Evolutionary conservation across 2,888 invertebrate species (phyloP), one percentile per base, ranked within the genome.

Genomic region (Lordiphosa fenestrarum): DNA sequence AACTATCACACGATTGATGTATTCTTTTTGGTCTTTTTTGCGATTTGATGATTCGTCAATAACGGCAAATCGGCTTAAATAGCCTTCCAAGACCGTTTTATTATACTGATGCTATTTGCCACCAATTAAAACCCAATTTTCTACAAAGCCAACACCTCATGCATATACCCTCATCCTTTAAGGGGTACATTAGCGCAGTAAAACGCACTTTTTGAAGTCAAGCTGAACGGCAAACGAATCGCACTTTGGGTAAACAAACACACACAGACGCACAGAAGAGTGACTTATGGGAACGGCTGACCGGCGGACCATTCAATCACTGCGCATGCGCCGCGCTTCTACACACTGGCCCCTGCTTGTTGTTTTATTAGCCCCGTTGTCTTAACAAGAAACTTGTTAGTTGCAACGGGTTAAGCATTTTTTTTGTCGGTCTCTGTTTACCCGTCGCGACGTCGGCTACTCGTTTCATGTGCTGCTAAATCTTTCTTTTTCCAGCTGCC

Each of bases 341-440:
- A 52, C 42, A 10, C n/a, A 39, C 19, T 44, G 38, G 25, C 9
- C 15, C 30, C 25, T 10, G 30, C 33, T 56, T 75, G 73, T 72
- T 83, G 68, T 59, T 71, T 76, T 80, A 73, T 77, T 77, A 69
- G 80, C 71, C 60, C 75, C 73, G 73, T 76, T 80, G 80, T 78
- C 72, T 84, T 81, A 84, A 84, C 78, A 66, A 84, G 78, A 81
- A 82, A 82, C 82, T 84, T 81, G 84, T 81, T 81, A 82, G 84
- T 71, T 80, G 84, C 78, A 82, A 69, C 71, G 83, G 82, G 80
- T 73, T 78, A 52, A 60, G 46, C 59, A 69, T n/a, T 39, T n/a
- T 40, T 48, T 35, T 50, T 15, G 15, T 15, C 36, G 46, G 60
- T 62, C 60, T 50, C 46, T 80, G 67, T 84, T 81, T 81, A 60